Evolutionary conservation across 2,888 invertebrate species (phyloP).

Genomic region (Rhamnusium bicolor): DNA sequence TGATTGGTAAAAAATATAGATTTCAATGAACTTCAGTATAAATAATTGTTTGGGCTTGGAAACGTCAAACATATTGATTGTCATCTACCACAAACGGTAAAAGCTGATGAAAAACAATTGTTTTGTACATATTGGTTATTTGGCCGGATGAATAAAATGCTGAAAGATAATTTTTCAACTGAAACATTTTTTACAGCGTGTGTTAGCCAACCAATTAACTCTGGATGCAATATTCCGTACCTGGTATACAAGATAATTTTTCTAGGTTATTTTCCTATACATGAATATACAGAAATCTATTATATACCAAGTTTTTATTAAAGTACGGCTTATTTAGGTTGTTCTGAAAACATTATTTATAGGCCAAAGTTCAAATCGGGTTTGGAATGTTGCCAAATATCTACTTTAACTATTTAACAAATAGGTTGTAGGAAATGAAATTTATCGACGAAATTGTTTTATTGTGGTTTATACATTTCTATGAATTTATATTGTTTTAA

Average conservation of each 20-base stretch:
- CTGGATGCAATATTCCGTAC: not conserved
- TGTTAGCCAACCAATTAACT: not conserved
- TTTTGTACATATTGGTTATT: slow-evolving; percentile 8
- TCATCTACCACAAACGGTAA: not conserved
- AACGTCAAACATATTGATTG: not conserved
- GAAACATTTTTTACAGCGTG: not conserved
- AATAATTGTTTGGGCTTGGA: not conserved
- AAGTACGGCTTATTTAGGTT: too few relatives aligned
- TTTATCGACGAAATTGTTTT: not conserved
- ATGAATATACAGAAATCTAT: too few relatives aligned
- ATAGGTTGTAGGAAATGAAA: not conserved
- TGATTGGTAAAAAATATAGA: not conserved
- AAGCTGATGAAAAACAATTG: not conserved
- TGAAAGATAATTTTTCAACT: not conserved
- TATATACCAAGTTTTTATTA: too few relatives aligned
- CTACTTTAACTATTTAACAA: not conserved
- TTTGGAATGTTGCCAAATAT: not conserved
- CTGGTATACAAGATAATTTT: not conserved
- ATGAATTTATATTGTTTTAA: not conserved
- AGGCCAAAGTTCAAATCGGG: not conserved
- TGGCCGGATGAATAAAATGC: not conserved
- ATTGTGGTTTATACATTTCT: not conserved
- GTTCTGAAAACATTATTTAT: not conserved
- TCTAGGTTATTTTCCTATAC: not conserved
- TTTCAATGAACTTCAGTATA: not conserved